Conservation (phyloP, 2,888 invertebrate genomes). For the Acleris holmiana region DNA sequence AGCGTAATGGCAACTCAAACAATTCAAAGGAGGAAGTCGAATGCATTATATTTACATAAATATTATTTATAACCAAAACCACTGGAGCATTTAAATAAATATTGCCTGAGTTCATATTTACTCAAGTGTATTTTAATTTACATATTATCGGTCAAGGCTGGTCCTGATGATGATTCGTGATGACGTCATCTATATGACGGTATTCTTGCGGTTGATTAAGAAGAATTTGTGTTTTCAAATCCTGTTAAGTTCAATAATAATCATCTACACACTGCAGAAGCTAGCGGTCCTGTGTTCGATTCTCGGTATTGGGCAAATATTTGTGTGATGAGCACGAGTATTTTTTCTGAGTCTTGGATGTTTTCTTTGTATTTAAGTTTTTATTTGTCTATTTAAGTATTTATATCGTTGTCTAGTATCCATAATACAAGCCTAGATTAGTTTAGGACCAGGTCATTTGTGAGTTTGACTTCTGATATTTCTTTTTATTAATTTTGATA, state of each 20-base stretch:
- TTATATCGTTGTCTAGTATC: too few relatives aligned
- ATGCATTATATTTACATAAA: slow-evolving; percentile 5
- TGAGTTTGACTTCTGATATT: too few relatives aligned
- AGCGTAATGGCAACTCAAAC: not conserved
- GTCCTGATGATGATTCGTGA: slow-evolving; percentile 41
- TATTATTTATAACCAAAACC: slow-evolving; percentile 3
- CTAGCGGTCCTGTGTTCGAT: too few relatives aligned
- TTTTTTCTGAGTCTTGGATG: too few relatives aligned
- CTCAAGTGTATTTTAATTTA: slow-evolving; percentile 23
- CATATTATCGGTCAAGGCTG: slow-evolving; percentile 39
- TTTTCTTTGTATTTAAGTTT: too few relatives aligned
- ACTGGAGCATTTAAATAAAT: slow-evolving; percentile 18
- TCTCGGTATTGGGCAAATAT: too few relatives aligned
- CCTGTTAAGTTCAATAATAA: slow-evolving; percentile 12
- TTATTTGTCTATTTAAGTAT: too few relatives aligned
- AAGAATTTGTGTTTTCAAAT: slow-evolving; percentile 24
- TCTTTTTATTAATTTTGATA: too few relatives aligned
- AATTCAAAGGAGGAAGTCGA: slow-evolving; percentile 17
- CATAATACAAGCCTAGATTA: too few relatives aligned
- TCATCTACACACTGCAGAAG: too few relatives aligned
- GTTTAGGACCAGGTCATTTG: too few relatives aligned
- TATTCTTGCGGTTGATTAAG: slow-evolving; percentile 33
- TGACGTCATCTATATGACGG: slow-evolving; percentile 40
- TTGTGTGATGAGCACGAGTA: too few relatives aligned
- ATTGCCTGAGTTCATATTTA: slow-evolving; percentile 21